phyloP scores from a whole-genome alignment of 2,797 vertebrate species.

The Tangara arthus region DNA sequence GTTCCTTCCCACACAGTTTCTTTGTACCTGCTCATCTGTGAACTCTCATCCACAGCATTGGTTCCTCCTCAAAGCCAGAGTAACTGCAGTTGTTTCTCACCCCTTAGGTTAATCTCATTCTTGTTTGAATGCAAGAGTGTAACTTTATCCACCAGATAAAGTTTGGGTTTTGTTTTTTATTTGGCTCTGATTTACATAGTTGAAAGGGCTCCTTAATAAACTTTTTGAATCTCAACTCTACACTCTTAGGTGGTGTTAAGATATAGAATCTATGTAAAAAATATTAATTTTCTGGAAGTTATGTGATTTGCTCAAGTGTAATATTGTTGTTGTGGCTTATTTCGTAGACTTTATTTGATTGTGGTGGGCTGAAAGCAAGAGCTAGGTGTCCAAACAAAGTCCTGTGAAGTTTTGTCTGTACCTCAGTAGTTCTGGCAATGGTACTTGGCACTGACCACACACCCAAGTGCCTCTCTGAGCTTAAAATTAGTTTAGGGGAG shows the following conservation, averaged over 20 bases:
- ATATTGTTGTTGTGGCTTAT: not conserved
- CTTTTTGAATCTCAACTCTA: not conserved
- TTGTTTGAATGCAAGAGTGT: not conserved
- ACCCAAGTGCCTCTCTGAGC: not conserved
- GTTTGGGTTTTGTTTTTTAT: not conserved
- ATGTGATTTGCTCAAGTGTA: not conserved
- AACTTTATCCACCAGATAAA: not conserved
- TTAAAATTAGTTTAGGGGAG: too few species aligned
- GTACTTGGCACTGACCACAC: not conserved
- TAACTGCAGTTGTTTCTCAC: not conserved
- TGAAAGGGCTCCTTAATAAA: not conserved
- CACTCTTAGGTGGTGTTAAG: not conserved
- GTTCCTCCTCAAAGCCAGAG: not conserved
- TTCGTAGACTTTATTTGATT: not conserved
- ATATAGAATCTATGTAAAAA: not conserved
- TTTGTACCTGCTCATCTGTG: not conserved
- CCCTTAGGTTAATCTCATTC: not conserved
- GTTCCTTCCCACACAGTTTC: not conserved
- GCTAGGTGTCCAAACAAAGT: not conserved
- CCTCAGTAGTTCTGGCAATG: not conserved
- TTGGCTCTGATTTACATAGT: not conserved
- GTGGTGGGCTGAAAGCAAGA: not conserved
- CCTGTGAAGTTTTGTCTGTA: not conserved
- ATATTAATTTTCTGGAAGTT: not conserved
- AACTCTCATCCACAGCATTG: not conserved